phyloP scores from a whole-genome alignment of 1,140 invertebrate species.

The Lepidotrigona ventralis region DNA sequence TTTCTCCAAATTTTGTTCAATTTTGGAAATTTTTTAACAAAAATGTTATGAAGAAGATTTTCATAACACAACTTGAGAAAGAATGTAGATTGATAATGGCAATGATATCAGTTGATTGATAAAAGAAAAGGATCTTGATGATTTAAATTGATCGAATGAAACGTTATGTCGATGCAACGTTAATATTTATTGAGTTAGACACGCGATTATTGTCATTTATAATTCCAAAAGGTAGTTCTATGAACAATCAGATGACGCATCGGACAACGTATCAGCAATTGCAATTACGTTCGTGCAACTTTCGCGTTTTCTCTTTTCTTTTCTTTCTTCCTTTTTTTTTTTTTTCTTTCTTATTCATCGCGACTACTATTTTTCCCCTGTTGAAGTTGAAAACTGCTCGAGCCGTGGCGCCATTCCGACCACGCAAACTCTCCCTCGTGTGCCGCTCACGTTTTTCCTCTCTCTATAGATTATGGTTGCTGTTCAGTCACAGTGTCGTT shows the following conservation, averaged over 20 bases:
- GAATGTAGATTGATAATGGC: too few species aligned
- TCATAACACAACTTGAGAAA: too few species aligned
- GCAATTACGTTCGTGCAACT: constrained; percentile 11
- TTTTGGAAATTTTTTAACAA: too few species aligned
- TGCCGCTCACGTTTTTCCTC: not conserved
- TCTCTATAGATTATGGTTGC: constrained; percentile 13
- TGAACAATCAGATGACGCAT: not conserved
- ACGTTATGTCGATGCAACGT: too few species aligned
- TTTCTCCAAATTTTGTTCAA: too few species aligned
- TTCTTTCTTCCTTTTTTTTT: too few species aligned
- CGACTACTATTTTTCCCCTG: not conserved
- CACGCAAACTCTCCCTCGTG: constrained; percentile 6
- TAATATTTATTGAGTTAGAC: too few species aligned
- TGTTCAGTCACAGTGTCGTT: not conserved
- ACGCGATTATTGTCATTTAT: too few species aligned
- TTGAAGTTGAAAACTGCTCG: constrained; percentile 23
- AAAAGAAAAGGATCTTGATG: too few species aligned
- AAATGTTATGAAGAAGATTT: too few species aligned
- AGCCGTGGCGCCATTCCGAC: constrained; percentile 13
- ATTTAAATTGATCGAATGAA: too few species aligned
- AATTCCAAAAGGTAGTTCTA: not conserved
- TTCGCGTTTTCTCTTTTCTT: not conserved
- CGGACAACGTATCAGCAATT: constrained; percentile 5
- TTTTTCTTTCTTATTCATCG: not conserved
- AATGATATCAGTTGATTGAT: too few species aligned